Evolutionary conservation across 2,113 vertebrate species (phyloP).

Genomic region (Saiga tatarica): DNA sequence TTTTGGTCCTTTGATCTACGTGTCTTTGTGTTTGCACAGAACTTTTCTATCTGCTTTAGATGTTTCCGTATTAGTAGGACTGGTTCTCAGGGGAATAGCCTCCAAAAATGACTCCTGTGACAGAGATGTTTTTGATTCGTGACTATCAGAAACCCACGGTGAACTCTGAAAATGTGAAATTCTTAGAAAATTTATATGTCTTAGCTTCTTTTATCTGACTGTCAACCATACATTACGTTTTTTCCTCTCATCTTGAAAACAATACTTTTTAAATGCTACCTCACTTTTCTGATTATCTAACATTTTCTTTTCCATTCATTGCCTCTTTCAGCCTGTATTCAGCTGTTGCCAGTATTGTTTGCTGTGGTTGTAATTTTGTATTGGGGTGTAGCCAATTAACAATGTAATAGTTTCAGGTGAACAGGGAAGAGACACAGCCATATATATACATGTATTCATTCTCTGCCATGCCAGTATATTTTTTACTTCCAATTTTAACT

Average conservation of each 20-base stretch:
- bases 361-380: background rate
- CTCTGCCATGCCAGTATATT: background rate
- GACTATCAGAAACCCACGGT: background rate
- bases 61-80: background rate
- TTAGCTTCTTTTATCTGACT: background rate
- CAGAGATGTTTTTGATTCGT: background rate
- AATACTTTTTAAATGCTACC: background rate
- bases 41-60: background rate
- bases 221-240: background rate
- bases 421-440: background rate
- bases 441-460: background rate
- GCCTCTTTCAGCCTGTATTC: background rate
- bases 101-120: background rate
- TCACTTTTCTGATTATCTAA: background rate
- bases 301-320: background rate
- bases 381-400: background rate
- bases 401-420: background rate
- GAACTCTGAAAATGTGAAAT: background rate
- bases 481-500: constrained; percentile 7
- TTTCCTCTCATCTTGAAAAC: background rate
- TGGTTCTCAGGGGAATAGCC: background rate
- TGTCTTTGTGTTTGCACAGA: background rate
- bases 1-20: background rate
- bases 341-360: background rate
- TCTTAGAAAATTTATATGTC: background rate